phyloP scores from a whole-genome alignment of 92 coral and sea anemone species.

The Pocillopora meandrina region DNA sequence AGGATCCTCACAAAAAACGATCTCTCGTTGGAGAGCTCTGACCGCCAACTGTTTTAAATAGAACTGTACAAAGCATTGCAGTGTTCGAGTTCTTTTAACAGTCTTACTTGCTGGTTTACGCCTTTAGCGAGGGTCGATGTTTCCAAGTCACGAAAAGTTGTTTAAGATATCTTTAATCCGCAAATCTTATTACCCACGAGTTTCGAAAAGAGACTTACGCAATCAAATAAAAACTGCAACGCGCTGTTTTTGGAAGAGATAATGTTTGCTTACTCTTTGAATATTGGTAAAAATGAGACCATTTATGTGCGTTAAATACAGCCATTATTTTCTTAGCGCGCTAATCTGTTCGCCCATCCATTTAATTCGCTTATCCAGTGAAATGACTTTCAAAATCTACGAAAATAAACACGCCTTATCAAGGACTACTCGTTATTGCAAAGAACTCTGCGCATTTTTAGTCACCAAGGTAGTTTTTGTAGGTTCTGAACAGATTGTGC shows the following conservation, averaged over 20 bases:
- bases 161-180: conserved; percentile 5
- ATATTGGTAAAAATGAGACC: background rate
- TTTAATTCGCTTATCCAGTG: background rate
- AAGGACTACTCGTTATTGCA: background rate
- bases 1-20: conserved; percentile 1
- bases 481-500: background rate
- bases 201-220: background rate
- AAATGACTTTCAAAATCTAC: no score
- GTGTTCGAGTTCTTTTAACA: background rate
- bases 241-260: background rate
- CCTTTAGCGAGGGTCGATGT: conserved; percentile 2
- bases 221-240: background rate
- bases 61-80: background rate
- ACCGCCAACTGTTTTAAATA: background rate
- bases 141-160: conserved; percentile 6
- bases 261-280: background rate
- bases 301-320: background rate
- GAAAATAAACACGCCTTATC: background rate
- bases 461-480: background rate
- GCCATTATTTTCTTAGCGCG: background rate
- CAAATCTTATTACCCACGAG: background rate
- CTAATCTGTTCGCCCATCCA: conserved; percentile 10
- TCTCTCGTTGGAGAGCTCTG: background rate
- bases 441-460: background rate
- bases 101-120: background rate